Conservation (phyloP, 2,113 vertebrate species). For the Sander lucioperca region DNA sequence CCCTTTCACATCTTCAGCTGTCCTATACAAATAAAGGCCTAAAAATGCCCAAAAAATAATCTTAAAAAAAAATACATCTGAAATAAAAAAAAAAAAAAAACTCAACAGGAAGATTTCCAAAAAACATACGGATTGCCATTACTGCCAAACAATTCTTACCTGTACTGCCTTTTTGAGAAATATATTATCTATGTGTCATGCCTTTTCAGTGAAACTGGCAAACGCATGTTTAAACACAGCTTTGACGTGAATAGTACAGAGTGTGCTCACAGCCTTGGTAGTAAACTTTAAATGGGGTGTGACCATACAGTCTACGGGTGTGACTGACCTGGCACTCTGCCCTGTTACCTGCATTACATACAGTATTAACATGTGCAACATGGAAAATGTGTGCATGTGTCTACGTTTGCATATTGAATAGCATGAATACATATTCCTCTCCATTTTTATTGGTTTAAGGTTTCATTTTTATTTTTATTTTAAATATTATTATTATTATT, state of each 20-base stretch:
- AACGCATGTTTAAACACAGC: neutral
- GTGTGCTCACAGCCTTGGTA: constrained; percentile 3
- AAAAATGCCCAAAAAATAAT: too few relatives aligned
- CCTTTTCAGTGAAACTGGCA: neutral
- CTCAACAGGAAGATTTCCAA: neutral
- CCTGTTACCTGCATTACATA: neutral
- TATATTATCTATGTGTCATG: neutral
- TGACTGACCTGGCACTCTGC: constrained; percentile 10
- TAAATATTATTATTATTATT: neutral
- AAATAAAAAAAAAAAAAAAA: neutral
- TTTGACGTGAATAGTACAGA: neutral
- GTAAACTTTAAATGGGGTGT: neutral
- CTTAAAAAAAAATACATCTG: too few relatives aligned
- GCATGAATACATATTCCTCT: neutral
- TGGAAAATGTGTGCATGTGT: neutral
- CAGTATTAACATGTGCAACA: neutral
- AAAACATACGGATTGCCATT: neutral
- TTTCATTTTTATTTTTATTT: neutral
- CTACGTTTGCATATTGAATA: neutral
- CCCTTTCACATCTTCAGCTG: too few relatives aligned
- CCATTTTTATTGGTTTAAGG: too few relatives aligned
- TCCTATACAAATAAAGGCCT: too few relatives aligned
- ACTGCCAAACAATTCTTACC: neutral
- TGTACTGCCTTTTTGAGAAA: neutral
- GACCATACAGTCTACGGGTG: neutral